Base-by-base conservation (phyloP, 2,888 invertebrate species). In the Troides aeacus region DNA sequence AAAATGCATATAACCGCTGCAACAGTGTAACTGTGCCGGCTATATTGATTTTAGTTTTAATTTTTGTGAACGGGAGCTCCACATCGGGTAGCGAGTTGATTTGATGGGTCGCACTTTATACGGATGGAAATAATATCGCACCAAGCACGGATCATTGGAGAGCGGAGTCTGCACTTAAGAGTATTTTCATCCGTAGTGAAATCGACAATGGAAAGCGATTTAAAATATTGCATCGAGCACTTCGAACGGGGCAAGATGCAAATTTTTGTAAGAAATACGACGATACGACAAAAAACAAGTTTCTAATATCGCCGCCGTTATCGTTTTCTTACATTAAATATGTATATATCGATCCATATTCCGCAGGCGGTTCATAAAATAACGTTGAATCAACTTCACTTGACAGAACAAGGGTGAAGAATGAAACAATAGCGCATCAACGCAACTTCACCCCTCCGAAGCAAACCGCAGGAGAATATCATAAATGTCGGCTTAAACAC, bases 401-500 rank as follows among this genome's bases (percentile, higher is more conserved):
- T 82, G 82, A 84, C 86, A 83, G 82, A 86, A 85, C 83, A 82
- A 84, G 89, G 90, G 90, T 87, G 87, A 85, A 79, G 78, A 82
- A 80, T 84, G 87, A 91, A 89, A 91, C 91, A 91, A 91, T 90
- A 77, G 84, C 81, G 82, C 85, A 85, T 87, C 87, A 88, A 80
- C 80, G 78, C 76, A 74, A 77, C 77, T 78, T 78, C 84, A 79
- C 89, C 90, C 90, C 87, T 86, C 87, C 72, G 73, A 56, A 73
- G 75, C 81, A 87, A 90, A 85, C 92, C 92, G 82, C 92, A 86
- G 77, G 90, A 91, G 90, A 90, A 90, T 91, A 90, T 92, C 88
- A 91, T 92, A 92, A 92, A 91, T 86, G 91, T 88, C 90, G 84
- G 89, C 90, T 92, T 91, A 91, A 92, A 90, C 92, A 91, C 91